A percentile compares a stretch with the other conserved stretches of the same genome.
These are phyloP conservation scores for Branchinecta lynchi DNA, from an alignment of 1,140 invertebrate genomes.

Conservation along the genomic window DNA sequence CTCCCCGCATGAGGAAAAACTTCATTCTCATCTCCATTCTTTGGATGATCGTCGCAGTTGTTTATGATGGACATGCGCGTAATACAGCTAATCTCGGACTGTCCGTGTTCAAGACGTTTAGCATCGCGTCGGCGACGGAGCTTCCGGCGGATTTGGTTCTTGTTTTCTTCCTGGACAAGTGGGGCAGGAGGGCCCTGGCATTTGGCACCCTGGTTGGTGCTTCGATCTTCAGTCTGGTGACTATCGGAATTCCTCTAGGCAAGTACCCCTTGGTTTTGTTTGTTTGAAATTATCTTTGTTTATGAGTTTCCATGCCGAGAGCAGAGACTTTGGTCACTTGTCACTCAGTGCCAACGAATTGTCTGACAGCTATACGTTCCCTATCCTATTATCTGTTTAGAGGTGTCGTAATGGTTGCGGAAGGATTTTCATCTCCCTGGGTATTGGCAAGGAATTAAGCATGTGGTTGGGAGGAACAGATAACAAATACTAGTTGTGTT, in stretches of 20 bases:
- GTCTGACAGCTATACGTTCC: too few species aligned
- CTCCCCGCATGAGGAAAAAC: conserved; percentile 39
- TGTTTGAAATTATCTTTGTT: too few species aligned
- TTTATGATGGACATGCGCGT: conserved; percentile 45
- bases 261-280: not conserved
- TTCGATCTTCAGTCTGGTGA: conserved; percentile 35
- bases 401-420: too few species aligned
- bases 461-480: too few species aligned
- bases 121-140: conserved; percentile 38
- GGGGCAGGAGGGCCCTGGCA: conserved; percentile 41
- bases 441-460: too few species aligned
- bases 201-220: conserved; percentile 38
- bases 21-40: conserved; percentile 40
- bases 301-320: too few species aligned
- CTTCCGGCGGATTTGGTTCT: conserved; percentile 43
- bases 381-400: too few species aligned
- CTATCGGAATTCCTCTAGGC: conserved; percentile 23
- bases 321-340: too few species aligned
- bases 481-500: too few species aligned
- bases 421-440: too few species aligned
- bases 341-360: too few species aligned
- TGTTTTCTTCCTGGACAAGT: conserved; percentile 38
- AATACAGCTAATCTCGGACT: conserved; percentile 42
- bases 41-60: conserved; percentile 45
- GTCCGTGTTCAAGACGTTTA: conserved; percentile 42